A percentile compares a stretch with the other conserved stretches of the same genome.
Evolutionary conservation across 1,140 invertebrate genomes (phyloP).

Genomic region (Heliconius himera): DNA sequence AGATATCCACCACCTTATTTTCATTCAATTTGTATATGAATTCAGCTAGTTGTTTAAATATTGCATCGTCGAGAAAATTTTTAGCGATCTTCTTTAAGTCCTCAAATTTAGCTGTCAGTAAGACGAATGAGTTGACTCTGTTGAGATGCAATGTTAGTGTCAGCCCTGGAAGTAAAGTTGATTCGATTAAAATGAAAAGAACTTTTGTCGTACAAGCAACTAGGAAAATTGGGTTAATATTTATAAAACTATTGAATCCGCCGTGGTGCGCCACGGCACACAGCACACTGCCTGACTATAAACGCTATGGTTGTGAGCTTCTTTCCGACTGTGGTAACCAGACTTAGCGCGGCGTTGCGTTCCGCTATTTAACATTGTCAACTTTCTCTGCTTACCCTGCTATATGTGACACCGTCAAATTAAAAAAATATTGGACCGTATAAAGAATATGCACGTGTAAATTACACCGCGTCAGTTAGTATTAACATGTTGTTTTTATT

Average conservation of each 20-base stretch:
- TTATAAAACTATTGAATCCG: too few relatives aligned
- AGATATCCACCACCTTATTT: neutral
- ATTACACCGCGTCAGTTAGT: too few relatives aligned
- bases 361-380: neutral
- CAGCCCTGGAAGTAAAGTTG: neutral
- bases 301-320: too few relatives aligned
- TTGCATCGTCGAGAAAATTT: slow-evolving; percentile 45
- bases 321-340: neutral
- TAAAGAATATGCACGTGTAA: too few relatives aligned
- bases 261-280: too few relatives aligned
- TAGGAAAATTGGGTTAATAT: too few relatives aligned
- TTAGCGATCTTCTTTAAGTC: slow-evolving; percentile 59
- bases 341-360: neutral
- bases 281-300: too few relatives aligned
- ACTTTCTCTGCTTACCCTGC: too few relatives aligned
- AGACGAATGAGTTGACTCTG: slow-evolving; percentile 43
- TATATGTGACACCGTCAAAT: too few relatives aligned
- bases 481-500: too few relatives aligned
- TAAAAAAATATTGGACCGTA: too few relatives aligned
- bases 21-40: slow-evolving; percentile 25
- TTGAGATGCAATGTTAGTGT: neutral
- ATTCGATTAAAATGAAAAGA: neutral
- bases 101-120: slow-evolving; percentile 62
- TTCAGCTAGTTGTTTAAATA: slow-evolving; percentile 38
- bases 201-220: too few relatives aligned